Percentiles rank a stretch among this genome's conserved stretches.
Conservation (phyloP, 2,888 invertebrate genomes). For the Latheticus oryzae region DNA sequence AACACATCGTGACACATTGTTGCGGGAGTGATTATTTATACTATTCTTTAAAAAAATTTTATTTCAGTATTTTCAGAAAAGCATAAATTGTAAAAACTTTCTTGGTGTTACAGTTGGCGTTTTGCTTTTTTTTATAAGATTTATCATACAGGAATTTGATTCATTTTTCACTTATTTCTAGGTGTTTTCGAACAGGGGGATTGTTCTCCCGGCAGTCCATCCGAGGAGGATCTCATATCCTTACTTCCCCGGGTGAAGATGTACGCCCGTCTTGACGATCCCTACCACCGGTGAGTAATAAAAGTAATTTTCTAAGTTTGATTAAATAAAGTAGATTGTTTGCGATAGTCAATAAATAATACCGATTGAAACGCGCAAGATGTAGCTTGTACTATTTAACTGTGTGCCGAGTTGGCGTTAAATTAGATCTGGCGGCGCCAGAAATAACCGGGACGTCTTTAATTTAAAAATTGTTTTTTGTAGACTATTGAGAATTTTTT, state of each 20-base stretch:
- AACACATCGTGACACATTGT: no score
- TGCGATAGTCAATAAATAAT: no score
- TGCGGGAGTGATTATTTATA: constrained; percentile 6
- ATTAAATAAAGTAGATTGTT: no score
- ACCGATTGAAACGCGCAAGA: constrained; percentile 24
- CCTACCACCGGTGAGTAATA: constrained; percentile 60
- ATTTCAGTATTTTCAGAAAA: no score
- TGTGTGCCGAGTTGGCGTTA: constrained; percentile 32
- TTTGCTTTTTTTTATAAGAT: no score
- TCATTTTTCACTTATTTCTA: constrained; percentile 49
- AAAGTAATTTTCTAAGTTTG: constrained; percentile 2
- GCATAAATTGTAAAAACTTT: no score
- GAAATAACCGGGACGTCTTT: constrained; percentile 33
- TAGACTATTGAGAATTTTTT: no score
- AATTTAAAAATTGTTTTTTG: constrained; percentile 25
- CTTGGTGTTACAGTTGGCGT: no score
- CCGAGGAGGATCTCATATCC: constrained; percentile 56
- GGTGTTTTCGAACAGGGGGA: constrained; percentile 62
- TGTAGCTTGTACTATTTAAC: constrained; percentile 31
- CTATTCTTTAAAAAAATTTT: neutral
- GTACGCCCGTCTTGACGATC: constrained; percentile 57
- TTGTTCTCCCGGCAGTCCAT: constrained; percentile 50
- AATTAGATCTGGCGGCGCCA: constrained; percentile 39
- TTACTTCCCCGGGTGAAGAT: constrained; percentile 60
- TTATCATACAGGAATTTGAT: no score